phyloP scores from a whole-genome alignment of 2,797 vertebrate species.

The Rhabdophis nuchalis region DNA sequence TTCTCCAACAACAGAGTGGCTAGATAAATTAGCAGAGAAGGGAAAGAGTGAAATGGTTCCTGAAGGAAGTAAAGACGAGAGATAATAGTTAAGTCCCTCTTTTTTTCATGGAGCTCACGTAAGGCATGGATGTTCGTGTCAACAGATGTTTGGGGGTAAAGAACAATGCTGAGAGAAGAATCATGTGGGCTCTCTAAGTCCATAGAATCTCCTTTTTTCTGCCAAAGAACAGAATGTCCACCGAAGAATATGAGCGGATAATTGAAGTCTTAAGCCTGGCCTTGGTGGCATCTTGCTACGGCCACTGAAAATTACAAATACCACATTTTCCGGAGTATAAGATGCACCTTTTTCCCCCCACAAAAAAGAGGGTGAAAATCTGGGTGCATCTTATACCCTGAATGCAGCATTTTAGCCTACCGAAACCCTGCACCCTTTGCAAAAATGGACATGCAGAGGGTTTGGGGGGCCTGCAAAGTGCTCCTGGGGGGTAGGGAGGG shows the following conservation, averaged over 20 bases:
- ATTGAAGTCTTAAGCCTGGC: constrained; percentile 42
- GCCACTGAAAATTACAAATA: not conserved
- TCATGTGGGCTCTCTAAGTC: constrained; percentile 38
- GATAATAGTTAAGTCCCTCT: constrained; percentile 9
- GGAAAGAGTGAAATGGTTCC: constrained; percentile 10
- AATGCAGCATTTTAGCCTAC: no score
- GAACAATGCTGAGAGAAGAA: constrained; percentile 46
- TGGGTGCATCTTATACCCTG: no score
- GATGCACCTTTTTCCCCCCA: no score
- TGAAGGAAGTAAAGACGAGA: constrained; percentile 16
- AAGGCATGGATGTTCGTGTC: constrained; percentile 36
- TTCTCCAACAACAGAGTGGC: constrained; percentile 35
- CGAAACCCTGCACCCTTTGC: no score
- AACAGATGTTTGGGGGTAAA: constrained; percentile 55
- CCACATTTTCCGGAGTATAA: no score
- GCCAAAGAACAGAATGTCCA: constrained; percentile 21
- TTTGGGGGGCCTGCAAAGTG: no score
- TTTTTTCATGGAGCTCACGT: constrained; percentile 21
- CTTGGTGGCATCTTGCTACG: not conserved
- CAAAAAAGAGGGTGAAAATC: no score
- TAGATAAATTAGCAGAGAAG: constrained; percentile 26
- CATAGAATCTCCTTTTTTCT: constrained; percentile 54
- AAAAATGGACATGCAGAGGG: no score
- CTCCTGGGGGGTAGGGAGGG: no score
- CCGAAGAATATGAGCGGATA: constrained; percentile 27